Evolutionary conservation across 2,888 invertebrate species (phyloP).

Genomic region (Eupithecia abbreviata): DNA sequence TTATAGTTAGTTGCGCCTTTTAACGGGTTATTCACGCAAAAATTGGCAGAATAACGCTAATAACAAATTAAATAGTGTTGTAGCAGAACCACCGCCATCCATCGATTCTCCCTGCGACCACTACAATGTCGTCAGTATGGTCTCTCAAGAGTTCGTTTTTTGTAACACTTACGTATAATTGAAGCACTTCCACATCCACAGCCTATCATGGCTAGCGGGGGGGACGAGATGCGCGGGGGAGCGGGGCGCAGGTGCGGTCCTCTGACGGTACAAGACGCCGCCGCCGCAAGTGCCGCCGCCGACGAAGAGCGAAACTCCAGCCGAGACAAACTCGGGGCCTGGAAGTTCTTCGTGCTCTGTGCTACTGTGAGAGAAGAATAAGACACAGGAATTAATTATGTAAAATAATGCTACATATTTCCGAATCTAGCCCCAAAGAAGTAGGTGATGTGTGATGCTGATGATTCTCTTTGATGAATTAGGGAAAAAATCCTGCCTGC

Average conservation of each 20-base stretch:
- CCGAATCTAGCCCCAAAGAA: neutral
- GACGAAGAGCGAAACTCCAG: conserved; percentile 85
- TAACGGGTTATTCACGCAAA: too few species aligned
- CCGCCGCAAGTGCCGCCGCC: conserved; percentile 83
- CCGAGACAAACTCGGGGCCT: conserved; percentile 85
- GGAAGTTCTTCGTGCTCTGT: conserved; percentile 75
- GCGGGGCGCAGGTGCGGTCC: conserved; percentile 75
- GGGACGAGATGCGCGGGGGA: conserved; percentile 84
- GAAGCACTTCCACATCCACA: conserved; percentile 88
- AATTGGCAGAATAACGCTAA: too few species aligned
- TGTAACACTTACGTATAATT: conserved; percentile 84
- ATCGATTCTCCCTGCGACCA: neutral
- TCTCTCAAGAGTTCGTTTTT: neutral
- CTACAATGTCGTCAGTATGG: neutral
- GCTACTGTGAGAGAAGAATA: conserved; percentile 45
- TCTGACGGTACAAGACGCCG: conserved; percentile 82
- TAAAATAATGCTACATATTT: neutral
- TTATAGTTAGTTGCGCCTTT: too few species aligned
- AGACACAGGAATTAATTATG: neutral
- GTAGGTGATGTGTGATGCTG: neutral
- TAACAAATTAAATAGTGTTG: too few species aligned
- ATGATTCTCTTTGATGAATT: too few species aligned
- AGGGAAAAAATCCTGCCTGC: too few species aligned
- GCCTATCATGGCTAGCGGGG: conserved; percentile 83
- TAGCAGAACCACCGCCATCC: neutral